Base-by-base conservation (phyloP, 64 coral and sea anemone genomes). In the Pachyseris speciosa region DNA sequence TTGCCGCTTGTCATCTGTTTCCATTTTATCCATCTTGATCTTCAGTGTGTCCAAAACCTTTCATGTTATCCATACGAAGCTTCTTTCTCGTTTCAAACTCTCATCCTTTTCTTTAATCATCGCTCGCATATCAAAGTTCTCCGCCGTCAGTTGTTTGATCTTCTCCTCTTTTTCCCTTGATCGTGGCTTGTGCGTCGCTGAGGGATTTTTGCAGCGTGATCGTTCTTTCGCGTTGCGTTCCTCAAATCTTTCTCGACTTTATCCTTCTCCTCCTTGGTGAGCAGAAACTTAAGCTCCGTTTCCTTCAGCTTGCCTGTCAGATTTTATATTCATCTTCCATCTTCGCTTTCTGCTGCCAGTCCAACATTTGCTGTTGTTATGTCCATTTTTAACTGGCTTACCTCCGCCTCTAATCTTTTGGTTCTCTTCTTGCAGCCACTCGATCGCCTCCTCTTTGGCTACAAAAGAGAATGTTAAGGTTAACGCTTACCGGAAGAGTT, bases 21-120 rank as follows among this genome's bases (percentile, higher is more conserved):
- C 91, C 71, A 90, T 90, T 50, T 90, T 93, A 7, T 97, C 95
- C 68, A 94, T 51, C 41, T 93, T 97, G 16, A 97, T 86, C 25
- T 94, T 97, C 7, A 97, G 24, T 7, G 72, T 24, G 67, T 97
- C 95, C 10, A 97, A n/a, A 51, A 70, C 78, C 19, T 57, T 97
- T 97, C 95, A 97, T 94, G 37, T 97, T 97, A 10, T 93, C 86
- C 95, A 97, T 97, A 30, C 95, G 76, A 20, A 93, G 57, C 22
- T 75, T 97, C n/a, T 79, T 24, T 97, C 95, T 37, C 86, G 57
- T 42, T 53, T 59, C 30, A 93, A 65, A 13, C 16, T 81, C 33
- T 97, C 78, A 16, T 97, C 87, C 33, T 90, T 89, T 20, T 93
- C 90, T 24, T 64, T 69, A 10, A 94, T 7, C 57, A 36, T 19